Conservation (phyloP, 2,113 vertebrate genomes). For the Columba janthina region DNA sequence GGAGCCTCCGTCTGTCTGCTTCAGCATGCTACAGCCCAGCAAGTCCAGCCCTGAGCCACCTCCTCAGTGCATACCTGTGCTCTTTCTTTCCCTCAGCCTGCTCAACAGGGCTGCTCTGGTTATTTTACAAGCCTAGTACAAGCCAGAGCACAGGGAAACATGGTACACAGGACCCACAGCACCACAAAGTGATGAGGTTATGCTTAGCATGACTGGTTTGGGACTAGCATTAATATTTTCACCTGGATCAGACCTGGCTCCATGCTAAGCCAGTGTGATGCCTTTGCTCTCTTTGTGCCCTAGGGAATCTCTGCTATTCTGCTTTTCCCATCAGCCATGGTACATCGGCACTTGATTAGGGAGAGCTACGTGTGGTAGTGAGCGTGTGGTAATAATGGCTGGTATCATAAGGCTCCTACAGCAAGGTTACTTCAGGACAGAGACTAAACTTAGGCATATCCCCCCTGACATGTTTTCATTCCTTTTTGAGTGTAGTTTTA, state of each 20-base stretch:
- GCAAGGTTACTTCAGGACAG: neutral
- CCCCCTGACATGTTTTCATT: neutral
- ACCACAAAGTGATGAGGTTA: neutral
- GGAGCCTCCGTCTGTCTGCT: neutral
- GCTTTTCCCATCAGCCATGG: neutral
- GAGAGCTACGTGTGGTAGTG: neutral
- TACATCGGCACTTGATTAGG: rapidly evolving
- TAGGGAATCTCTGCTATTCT: neutral
- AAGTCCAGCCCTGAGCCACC: neutral
- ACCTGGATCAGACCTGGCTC: neutral
- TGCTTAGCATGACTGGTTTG: rapidly evolving
- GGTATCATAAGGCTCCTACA: neutral
- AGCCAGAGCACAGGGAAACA: neutral
- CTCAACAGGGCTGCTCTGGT: neutral
- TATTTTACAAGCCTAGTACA: neutral
- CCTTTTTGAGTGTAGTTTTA: neutral
- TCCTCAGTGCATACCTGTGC: neutral
- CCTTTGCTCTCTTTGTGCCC: neutral
- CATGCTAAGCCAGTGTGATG: neutral
- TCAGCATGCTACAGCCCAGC: neutral
- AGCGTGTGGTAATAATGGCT: neutral
- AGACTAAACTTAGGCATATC: neutral
- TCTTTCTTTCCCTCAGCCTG: neutral
- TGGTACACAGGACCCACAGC: neutral
- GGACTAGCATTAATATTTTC: neutral